Evolutionary conservation across 2,888 invertebrate genomes (phyloP).

Genomic region (Congeria kusceri): DNA sequence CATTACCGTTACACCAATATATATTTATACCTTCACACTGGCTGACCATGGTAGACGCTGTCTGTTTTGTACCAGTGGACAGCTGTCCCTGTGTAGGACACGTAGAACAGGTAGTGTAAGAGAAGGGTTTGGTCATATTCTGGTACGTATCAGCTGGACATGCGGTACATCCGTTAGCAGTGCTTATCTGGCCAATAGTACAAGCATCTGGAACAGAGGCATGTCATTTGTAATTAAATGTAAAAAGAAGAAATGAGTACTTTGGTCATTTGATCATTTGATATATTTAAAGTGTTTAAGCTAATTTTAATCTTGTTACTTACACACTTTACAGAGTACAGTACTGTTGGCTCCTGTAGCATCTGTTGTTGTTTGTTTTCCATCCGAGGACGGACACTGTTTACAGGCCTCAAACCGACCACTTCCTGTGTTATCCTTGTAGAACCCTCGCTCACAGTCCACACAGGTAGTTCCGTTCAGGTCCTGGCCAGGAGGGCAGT

Average conservation of each 20-base stretch:
- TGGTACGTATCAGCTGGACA: constrained; percentile 13
- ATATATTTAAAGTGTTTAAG: too few relatives aligned
- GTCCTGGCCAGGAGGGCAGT: constrained; percentile 3
- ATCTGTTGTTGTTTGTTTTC: too few relatives aligned
- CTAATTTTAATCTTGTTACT: too few relatives aligned
- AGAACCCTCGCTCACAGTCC: constrained; percentile 58
- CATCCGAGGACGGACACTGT: constrained; percentile 23
- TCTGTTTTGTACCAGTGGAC: not conserved
- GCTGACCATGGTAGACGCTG: not conserved
- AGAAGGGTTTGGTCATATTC: not conserved
- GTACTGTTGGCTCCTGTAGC: too few relatives aligned
- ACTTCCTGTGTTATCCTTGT: constrained; percentile 42
- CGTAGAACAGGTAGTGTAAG: not conserved
- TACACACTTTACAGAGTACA: too few relatives aligned
- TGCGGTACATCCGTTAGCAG: not conserved
- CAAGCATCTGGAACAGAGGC: too few relatives aligned
- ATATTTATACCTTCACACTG: constrained; percentile 15
- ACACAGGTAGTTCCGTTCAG: constrained; percentile 1
- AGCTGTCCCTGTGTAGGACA: not conserved
- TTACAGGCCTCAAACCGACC: constrained; percentile 36
- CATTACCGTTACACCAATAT: too few relatives aligned
- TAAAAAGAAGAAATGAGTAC: too few relatives aligned
- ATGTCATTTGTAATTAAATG: too few relatives aligned
- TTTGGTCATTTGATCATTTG: too few relatives aligned
- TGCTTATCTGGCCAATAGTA: not conserved